Conservation (phyloP, 2,888 invertebrate genomes). For the Lottia gigantea region DNA sequence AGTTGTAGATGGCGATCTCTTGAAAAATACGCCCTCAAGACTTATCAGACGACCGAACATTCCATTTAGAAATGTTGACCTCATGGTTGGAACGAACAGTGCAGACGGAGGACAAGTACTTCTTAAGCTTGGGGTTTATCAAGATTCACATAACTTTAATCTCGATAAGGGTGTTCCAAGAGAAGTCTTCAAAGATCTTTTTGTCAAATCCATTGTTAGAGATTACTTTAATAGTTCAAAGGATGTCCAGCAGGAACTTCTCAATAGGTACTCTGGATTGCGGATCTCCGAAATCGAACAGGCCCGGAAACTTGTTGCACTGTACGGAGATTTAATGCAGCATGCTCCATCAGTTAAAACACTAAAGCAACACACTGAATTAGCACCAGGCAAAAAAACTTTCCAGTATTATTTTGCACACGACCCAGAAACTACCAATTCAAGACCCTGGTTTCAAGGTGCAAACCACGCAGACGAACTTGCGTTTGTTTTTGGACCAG, state of each 20-base stretch:
- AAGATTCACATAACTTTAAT: conserved; percentile 19
- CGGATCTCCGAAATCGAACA: conserved; percentile 13
- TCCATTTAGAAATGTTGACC: conserved; percentile 23
- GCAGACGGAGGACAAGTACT: conserved; percentile 27
- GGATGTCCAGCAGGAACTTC: background rate
- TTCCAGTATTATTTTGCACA: conserved; percentile 27
- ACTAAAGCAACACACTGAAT: conserved; percentile 12
- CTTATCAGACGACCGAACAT: conserved; percentile 19
- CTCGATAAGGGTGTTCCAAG: conserved; percentile 22
- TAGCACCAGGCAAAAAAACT: background rate
- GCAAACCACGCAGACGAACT: conserved; percentile 26
- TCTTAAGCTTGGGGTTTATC: conserved; percentile 14
- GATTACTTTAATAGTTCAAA: conserved; percentile 23
- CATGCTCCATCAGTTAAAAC: conserved; percentile 22
- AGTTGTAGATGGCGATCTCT: conserved; percentile 24
- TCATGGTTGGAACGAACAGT: conserved; percentile 26
- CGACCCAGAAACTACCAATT: background rate
- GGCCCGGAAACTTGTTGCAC: conserved; percentile 20
- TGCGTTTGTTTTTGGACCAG: conserved; percentile 66
- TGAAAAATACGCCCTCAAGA: conserved; percentile 12
- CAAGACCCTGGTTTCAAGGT: conserved; percentile 22
- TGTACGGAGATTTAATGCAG: conserved; percentile 32
- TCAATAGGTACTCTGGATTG: background rate
- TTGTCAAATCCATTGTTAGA: conserved; percentile 19
- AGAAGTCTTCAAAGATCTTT: conserved; percentile 20